Evolutionary conservation across 2,113 vertebrate species (phyloP).

Genomic region (Lophotis ruficrista): DNA sequence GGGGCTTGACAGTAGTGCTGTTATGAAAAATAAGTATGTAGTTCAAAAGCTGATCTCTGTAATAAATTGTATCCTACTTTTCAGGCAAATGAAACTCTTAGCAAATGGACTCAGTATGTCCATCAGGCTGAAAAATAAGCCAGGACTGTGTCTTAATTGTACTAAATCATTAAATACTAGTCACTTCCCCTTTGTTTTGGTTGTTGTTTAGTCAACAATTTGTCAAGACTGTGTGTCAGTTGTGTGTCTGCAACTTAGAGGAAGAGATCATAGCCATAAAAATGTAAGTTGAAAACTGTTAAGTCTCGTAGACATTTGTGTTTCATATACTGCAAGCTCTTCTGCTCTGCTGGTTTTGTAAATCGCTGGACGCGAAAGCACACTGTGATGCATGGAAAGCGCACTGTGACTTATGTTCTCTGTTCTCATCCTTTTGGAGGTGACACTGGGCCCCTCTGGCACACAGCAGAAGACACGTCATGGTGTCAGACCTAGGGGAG

Average conservation of each 20-base stretch:
- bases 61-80: not conserved
- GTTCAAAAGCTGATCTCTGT: not conserved
- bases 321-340: not conserved
- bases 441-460: not conserved
- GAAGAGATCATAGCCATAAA: not conserved
- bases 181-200: not conserved
- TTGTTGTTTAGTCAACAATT: not conserved
- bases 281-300: not conserved
- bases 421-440: not conserved
- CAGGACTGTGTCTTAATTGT: not conserved
- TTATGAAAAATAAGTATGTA: not conserved
- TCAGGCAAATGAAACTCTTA: not conserved
- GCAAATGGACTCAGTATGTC: not conserved
- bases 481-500: rapidly evolving
- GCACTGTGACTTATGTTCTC: rapidly evolving
- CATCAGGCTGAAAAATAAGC: not conserved
- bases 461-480: not conserved
- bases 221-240: not conserved
- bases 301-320: not conserved
- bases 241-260: not conserved
- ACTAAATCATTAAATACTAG: not conserved
- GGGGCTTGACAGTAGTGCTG: not conserved
- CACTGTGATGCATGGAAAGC: not conserved
- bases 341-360: not conserved
- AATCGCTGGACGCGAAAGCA: rapidly evolving